These are phyloP conservation scores for Tetrapedia diversipes DNA, from an alignment of 2,888 invertebrate genomes.

Conservation along the genomic window DNA sequence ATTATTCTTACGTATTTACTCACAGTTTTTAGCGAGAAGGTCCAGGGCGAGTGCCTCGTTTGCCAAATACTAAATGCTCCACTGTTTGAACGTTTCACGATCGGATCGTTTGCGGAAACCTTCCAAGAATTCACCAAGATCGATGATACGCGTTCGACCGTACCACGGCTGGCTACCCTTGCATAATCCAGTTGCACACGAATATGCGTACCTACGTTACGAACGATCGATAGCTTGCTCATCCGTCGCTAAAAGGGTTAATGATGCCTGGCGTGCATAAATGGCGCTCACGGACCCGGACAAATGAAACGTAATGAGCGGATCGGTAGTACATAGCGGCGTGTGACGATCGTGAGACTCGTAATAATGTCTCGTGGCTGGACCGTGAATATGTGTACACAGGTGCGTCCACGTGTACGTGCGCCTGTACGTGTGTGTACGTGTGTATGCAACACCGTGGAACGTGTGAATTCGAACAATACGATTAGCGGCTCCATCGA, in stretches of 20 bases:
- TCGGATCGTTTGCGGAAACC: neutral
- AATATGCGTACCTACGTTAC: constrained; percentile 42
- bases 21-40: no score
- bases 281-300: constrained; percentile 66
- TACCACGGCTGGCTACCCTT: constrained; percentile 19
- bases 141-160: constrained; percentile 17
- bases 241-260: constrained; percentile 70
- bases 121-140: constrained; percentile 7
- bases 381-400: constrained; percentile 35
- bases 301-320: constrained; percentile 72
- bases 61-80: no score
- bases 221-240: constrained; percentile 66
- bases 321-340: constrained; percentile 60
- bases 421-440: no score
- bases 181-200: constrained; percentile 23
- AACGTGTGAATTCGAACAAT: constrained; percentile 67
- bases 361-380: constrained; percentile 49
- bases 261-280: constrained; percentile 69
- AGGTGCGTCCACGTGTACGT: no score
- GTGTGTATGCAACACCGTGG: no score
- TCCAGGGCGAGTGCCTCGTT: no score
- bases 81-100: no score
- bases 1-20: no score
- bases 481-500: constrained; percentile 57
- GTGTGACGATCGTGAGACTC: constrained; percentile 57